These are phyloP conservation scores for Rhynchotus rufescens DNA, from an alignment of 2,797 vertebrate genomes.

Conservation along the genomic window DNA sequence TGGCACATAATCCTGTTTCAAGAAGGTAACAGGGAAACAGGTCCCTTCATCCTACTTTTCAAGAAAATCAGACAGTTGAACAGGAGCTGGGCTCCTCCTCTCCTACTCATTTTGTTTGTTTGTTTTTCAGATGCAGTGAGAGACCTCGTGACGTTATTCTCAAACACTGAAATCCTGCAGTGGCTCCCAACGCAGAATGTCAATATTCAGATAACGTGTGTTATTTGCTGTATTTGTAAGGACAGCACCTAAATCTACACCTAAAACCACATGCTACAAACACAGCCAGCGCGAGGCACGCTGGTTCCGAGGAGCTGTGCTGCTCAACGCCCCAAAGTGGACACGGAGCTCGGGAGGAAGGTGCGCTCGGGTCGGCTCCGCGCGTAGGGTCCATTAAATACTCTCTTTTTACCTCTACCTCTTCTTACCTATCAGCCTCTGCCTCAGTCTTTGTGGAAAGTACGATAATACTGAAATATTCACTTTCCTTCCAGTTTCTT, in stretches of 20 bases:
- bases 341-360: background rate
- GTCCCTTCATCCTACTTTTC: background rate
- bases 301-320: background rate
- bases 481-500: background rate
- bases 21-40: background rate
- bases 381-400: background rate
- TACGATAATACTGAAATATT: background rate
- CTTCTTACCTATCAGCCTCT: background rate
- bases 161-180: background rate
- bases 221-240: background rate
- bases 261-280: background rate
- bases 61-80: background rate
- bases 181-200: accelerated
- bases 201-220: background rate
- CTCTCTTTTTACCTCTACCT: background rate
- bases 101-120: accelerated
- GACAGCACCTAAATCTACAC: background rate
- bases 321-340: background rate
- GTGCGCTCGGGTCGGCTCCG: background rate
- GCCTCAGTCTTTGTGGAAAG: background rate
- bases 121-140: background rate
- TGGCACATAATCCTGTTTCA: background rate
- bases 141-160: background rate
- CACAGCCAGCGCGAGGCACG: accelerated
- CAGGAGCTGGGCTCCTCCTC: background rate